phyloP scores from a whole-genome alignment of 2,797 vertebrate species.

The Acrocephalus scirpaceus region DNA sequence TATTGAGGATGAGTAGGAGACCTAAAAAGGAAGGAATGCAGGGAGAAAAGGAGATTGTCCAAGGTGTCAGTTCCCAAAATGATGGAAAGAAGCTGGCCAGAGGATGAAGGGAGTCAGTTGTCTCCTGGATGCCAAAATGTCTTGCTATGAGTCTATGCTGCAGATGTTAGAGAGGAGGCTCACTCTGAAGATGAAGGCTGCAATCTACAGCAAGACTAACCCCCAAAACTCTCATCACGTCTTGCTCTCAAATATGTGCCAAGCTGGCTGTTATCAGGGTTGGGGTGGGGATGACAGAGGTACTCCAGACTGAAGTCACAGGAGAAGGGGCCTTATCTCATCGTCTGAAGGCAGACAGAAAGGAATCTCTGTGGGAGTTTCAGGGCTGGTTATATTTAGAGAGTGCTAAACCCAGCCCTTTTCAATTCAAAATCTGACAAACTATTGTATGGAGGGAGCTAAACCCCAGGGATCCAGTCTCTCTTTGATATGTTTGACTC shows the following conservation, averaged over 20 bases:
- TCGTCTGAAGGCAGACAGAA: slow-evolving; percentile 53
- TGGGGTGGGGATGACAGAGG: slow-evolving; percentile 49
- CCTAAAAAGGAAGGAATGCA: not conserved
- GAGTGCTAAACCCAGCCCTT: slow-evolving; percentile 49
- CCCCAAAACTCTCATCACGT: not conserved
- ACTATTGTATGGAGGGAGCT: slow-evolving; percentile 51
- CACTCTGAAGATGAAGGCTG: not conserved
- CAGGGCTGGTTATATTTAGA: slow-evolving; percentile 65
- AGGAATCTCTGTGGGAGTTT: slow-evolving; percentile 67
- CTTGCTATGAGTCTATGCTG: not conserved
- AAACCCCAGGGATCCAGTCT: not conserved
- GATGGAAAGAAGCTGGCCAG: not conserved
- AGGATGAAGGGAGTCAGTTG: not conserved
- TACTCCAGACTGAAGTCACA: slow-evolving; percentile 64
- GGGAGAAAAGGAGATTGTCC: not conserved
- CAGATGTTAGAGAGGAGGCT: not conserved
- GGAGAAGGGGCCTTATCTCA: slow-evolving; percentile 59
- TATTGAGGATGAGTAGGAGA: not conserved
- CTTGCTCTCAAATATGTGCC: slow-evolving; percentile 40
- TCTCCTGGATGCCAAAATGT: not conserved
- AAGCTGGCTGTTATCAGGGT: slow-evolving; percentile 50
- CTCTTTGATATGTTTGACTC: slow-evolving; percentile 27
- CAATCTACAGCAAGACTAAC: slow-evolving; percentile 5
- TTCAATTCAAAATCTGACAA: slow-evolving; percentile 59
- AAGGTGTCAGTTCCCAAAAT: not conserved